Percentiles rank a stretch among this genome's conserved stretches.
phyloP scores from a whole-genome alignment of 92 coral and sea anemone species.

The Chrysogorgia sp. region DNA sequence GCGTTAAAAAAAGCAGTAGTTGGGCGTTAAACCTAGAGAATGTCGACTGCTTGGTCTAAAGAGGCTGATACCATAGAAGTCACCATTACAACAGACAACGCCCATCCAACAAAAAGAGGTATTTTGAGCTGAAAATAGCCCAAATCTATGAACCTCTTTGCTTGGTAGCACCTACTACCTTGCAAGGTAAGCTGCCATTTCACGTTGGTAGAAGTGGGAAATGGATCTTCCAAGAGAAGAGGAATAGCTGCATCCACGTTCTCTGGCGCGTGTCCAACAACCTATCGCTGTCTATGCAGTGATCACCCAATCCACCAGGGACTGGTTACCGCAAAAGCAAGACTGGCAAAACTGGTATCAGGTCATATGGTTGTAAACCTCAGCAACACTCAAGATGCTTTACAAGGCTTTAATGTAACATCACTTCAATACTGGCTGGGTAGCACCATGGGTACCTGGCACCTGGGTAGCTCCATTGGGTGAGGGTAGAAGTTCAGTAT shows the following conservation, averaged over 20 bases:
- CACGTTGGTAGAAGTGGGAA: constrained; percentile 42
- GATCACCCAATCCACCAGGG: neutral
- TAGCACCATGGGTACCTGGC: constrained; percentile 36
- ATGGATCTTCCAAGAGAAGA: constrained; percentile 7
- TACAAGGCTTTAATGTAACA: too few relatives aligned
- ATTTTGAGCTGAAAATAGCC: constrained; percentile 31
- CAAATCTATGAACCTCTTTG: constrained; percentile 46
- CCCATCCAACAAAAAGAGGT: constrained; percentile 27
- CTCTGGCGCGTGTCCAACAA: constrained; percentile 22
- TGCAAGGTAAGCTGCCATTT: constrained; percentile 32
- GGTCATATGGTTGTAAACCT: too few relatives aligned
- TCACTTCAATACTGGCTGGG: neutral
- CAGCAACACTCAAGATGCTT: too few relatives aligned
- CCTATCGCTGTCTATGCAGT: too few relatives aligned
- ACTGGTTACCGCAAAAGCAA: neutral
- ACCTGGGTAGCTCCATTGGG: too few relatives aligned
- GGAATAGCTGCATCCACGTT: constrained; percentile 15
- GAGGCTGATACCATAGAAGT: constrained; percentile 31
- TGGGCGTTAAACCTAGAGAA: constrained; percentile 19
- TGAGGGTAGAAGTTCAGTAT: too few relatives aligned
- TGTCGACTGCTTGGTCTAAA: constrained; percentile 33
- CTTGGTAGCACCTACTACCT: constrained; percentile 29
- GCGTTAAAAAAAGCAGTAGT: constrained; percentile 42
- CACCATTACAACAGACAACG: constrained; percentile 22
- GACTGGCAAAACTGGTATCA: constrained; percentile 8